Evolutionary conservation across 2,113 vertebrate genomes (phyloP), one percentile per base, ranked within the genome.

Genomic region (Pteruthius melanotis): DNA sequence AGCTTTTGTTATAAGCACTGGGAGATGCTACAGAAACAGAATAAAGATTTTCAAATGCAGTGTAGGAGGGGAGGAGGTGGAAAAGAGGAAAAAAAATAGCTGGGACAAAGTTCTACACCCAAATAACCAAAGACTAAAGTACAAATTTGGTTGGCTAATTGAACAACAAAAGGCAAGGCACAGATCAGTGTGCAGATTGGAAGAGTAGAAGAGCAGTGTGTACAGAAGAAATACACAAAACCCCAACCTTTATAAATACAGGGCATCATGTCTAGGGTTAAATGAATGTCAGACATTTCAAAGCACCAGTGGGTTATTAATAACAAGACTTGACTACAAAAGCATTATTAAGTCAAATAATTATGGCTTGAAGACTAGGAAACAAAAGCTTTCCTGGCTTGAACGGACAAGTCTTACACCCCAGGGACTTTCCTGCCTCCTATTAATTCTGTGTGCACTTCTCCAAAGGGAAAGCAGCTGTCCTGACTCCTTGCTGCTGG

Each of bases 211-310:
- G 12, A 71, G 7, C 26, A 35, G 3, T 3, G 5, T 42, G 9
- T 35, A 50, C 6, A 22, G 40, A 80, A 83, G 21, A 70, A 80
- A 87, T 39, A 44, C 56, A 75, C 24, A 76, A 83, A 64, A 8
- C 0, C 2, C 2, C 16, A 49, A 27, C 4, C 5, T 65, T 76
- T 75, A 21, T 56, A 80, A 52, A n/a, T 22, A 31, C 15, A 80
- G 16, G 10, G 12, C 22, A 80, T 68, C 49, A 44, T 0, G 0
- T 54, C 27, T 39, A 24, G 14, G 39, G 8, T 39, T 65, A 45
- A 63, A 74, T 9, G 7, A 44, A 27, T 14, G 15, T 16, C 18
- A 60, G 50, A 28, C 2, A 13, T 83, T 92, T 77, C 13, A 76
- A 76, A 88, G n/a, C 37, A 83, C 26, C 17, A 6, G 19, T 24